Conservation (phyloP, 1,140 invertebrate species). For the Trachymyrmex septentrionalis region DNA sequence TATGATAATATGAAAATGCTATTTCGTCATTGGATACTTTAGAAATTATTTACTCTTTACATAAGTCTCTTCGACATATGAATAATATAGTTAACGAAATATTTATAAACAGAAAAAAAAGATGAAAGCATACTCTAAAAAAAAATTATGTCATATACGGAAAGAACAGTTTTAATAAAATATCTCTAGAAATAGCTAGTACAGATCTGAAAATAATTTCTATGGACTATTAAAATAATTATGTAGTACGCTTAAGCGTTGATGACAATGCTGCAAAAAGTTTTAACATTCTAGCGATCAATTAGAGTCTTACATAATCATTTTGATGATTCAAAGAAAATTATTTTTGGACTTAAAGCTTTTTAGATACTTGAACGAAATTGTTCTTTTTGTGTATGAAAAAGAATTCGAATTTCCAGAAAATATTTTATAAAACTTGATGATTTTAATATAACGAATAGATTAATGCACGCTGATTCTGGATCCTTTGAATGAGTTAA, state of each 20-base stretch:
- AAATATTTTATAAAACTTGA: not conserved
- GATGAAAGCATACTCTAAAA: not conserved
- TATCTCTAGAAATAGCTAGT: too few species aligned
- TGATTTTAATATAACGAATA: conserved; percentile 8
- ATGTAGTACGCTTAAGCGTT: too few species aligned
- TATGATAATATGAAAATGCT: not conserved
- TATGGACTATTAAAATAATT: too few species aligned
- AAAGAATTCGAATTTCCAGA: not conserved
- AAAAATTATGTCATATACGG: not conserved
- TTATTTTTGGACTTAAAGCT: too few species aligned
- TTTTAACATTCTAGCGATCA: too few species aligned
- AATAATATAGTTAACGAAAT: not conserved
- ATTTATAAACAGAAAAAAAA: not conserved
- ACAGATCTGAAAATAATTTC: too few species aligned
- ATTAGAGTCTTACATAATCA: too few species aligned
- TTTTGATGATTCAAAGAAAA: too few species aligned
- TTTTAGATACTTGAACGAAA: too few species aligned
- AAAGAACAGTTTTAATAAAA: too few species aligned
- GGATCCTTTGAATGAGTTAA: not conserved
- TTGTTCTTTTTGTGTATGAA: not conserved
- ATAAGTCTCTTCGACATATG: not conserved
- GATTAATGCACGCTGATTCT: not conserved
- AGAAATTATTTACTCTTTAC: conserved; percentile 31
- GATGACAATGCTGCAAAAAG: too few species aligned
- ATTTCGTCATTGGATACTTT: not conserved